Conservation (phyloP, 1,140 invertebrate species). For the Sipha flava region DNA sequence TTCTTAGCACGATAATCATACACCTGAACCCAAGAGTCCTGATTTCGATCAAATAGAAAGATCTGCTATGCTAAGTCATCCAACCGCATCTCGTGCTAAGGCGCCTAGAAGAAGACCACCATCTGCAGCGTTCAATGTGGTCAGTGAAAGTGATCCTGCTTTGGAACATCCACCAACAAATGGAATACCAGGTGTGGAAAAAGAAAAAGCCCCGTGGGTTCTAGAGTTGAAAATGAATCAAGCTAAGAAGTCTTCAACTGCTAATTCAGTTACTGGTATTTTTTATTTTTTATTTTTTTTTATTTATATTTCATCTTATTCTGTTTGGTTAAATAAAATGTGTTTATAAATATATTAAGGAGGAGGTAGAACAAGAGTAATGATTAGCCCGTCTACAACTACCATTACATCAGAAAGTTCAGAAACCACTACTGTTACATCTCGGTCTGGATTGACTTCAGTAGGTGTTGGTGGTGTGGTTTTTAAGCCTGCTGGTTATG, state of each 20-base stretch:
- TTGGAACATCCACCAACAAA: slow-evolving; percentile 29
- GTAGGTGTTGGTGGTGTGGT: slow-evolving; percentile 12
- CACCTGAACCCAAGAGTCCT: slow-evolving; percentile 1
- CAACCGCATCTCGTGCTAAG: slow-evolving; percentile 55
- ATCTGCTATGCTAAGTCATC: slow-evolving; percentile 52
- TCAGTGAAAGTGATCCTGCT: not conserved
- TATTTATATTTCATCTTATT: no score
- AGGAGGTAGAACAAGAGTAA: slow-evolving; percentile 8
- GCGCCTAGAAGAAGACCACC: slow-evolving; percentile 56
- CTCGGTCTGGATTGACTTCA: slow-evolving; percentile 6
- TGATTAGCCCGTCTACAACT: slow-evolving; percentile 14
- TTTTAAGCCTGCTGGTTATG: slow-evolving; percentile 20
- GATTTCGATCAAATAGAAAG: slow-evolving; percentile 54
- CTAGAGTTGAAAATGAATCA: slow-evolving; percentile 42
- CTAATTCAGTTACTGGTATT: slow-evolving; percentile 17
- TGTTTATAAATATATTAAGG: not conserved
- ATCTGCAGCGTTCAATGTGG: slow-evolving; percentile 41
- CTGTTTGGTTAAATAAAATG: no score
- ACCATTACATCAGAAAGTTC: slow-evolving; percentile 17
- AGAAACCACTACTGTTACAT: slow-evolving; percentile 14
- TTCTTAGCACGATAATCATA: not conserved
- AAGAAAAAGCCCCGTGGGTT: slow-evolving; percentile 39
- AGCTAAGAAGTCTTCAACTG: slow-evolving; percentile 38
- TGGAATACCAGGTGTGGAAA: slow-evolving; percentile 34
- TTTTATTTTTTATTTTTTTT: no score